Conservation (phyloP, 2,113 vertebrate species). For the Muntiacus muntjak region DNA sequence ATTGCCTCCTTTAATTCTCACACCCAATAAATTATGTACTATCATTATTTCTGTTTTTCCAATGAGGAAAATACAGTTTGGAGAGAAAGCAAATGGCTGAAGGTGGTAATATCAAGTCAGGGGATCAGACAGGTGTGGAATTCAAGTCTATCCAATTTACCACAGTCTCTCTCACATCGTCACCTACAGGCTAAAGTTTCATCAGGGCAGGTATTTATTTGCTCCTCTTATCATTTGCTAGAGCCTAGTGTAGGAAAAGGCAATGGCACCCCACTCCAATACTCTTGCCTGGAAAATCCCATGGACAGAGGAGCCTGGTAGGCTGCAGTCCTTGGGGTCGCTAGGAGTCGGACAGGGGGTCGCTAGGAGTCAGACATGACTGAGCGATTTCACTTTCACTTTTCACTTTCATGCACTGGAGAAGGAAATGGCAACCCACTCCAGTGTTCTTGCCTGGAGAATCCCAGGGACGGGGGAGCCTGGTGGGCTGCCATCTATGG, state of each 20-base stretch:
- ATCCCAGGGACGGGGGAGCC: no score
- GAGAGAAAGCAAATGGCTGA: not conserved
- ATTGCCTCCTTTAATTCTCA: not conserved
- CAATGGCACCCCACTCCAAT: no score
- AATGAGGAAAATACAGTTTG: not conserved
- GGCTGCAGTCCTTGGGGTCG: no score
- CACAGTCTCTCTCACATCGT: not conserved
- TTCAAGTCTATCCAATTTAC: not conserved
- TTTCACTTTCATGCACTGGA: no score
- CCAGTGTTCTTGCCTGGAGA: no score
- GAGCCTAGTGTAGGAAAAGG: not conserved
- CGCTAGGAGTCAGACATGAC: no score
- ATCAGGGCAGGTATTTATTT: not conserved
- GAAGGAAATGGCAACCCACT: no score
- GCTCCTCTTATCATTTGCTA: not conserved
- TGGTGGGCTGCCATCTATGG: no score
- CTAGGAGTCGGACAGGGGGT: no score
- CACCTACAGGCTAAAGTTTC: not conserved
- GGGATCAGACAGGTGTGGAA: not conserved
- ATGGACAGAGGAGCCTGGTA: no score
- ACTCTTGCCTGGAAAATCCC: no score
- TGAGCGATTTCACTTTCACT: no score
- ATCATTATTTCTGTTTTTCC: conserved; percentile 7
- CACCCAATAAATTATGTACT: not conserved
- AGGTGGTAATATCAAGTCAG: not conserved